A percentile compares a stretch with the other conserved stretches of the same genome.
These are phyloP conservation scores for Sylvicola fuscatus DNA, from an alignment of 2,888 invertebrate species.

Conservation along the genomic window DNA sequence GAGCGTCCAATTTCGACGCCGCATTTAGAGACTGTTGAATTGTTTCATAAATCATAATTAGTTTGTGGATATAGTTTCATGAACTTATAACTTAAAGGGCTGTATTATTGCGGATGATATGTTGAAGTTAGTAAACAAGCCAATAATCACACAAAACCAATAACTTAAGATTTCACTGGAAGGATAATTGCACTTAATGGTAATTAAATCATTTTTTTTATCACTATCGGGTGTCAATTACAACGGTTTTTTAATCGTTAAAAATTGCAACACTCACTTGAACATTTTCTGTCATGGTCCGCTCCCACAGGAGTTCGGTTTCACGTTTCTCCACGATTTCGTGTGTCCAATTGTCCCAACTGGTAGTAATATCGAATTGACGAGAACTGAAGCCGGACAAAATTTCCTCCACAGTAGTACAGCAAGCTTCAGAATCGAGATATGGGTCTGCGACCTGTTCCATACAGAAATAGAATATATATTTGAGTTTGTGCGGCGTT, in stretches of 20 bases:
- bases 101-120: too few relatives aligned
- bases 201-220: too few relatives aligned
- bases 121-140: too few relatives aligned
- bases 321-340: conserved; percentile 36
- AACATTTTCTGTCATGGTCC: conserved; percentile 39
- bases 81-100: too few relatives aligned
- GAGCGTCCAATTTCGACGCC: conserved; percentile 45
- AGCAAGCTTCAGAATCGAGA: conserved; percentile 43
- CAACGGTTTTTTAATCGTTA: too few relatives aligned
- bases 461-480: conserved; percentile 15
- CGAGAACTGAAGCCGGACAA: conserved; percentile 43
- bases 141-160: too few relatives aligned
- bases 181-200: too few relatives aligned
- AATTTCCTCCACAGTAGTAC: conserved; percentile 43
- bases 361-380: conserved; percentile 40
- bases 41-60: not conserved
- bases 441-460: conserved; percentile 42
- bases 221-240: too few relatives aligned
- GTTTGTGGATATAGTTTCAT: too few relatives aligned
- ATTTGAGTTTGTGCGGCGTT: conserved; percentile 5
- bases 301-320: conserved; percentile 28
- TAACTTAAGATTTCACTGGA: too few relatives aligned
- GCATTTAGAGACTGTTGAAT: conserved; percentile 36
- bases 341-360: conserved; percentile 50
- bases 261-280: conserved; percentile 28